These are phyloP conservation scores for Capitella teleta DNA, from an alignment of 1,140 invertebrate species.

Conservation along the genomic window DNA sequence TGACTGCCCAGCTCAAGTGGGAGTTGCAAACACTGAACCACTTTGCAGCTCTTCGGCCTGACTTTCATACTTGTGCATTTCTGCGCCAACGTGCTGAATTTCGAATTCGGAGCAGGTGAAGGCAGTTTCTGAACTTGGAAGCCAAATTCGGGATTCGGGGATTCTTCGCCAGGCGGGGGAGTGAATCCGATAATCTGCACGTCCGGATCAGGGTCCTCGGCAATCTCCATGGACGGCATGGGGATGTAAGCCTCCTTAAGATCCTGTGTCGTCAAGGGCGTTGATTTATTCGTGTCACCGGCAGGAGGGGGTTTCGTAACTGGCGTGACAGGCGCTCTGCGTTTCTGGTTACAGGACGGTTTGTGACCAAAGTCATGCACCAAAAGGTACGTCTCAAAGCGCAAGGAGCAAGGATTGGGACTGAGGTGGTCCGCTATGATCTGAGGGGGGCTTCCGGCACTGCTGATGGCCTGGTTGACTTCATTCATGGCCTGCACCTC, in stretches of 20 bases:
- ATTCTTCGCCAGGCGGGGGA: conserved; percentile 7
- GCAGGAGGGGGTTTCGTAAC: no score
- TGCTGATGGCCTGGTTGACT: conserved; percentile 49
- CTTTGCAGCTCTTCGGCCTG: not conserved
- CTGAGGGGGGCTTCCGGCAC: conserved; percentile 32
- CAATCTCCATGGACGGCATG: not conserved
- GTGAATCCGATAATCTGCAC: conserved; percentile 31
- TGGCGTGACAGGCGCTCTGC: no score
- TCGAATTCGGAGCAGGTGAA: not conserved
- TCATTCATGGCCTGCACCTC: conserved; percentile 52
- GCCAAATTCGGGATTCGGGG: not conserved
- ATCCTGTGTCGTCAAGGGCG: no score
- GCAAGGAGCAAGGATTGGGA: no score
- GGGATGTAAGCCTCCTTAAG: not conserved
- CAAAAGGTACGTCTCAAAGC: not conserved
- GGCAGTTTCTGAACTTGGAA: not conserved
- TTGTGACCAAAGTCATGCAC: conserved; percentile 4
- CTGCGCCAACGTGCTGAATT: not conserved
- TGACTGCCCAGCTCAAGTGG: conserved; percentile 2
- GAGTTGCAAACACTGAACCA: conserved; percentile 8
- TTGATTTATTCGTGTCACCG: no score
- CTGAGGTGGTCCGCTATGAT: conserved; percentile 35
- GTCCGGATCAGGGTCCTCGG: conserved; percentile 24
- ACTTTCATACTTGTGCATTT: no score
- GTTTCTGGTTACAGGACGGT: no score